Evolutionary conservation across 92 coral and sea anemone genomes (phyloP), one percentile per base, ranked within the genome.

Genomic region (Epizoanthus ramosus): DNA sequence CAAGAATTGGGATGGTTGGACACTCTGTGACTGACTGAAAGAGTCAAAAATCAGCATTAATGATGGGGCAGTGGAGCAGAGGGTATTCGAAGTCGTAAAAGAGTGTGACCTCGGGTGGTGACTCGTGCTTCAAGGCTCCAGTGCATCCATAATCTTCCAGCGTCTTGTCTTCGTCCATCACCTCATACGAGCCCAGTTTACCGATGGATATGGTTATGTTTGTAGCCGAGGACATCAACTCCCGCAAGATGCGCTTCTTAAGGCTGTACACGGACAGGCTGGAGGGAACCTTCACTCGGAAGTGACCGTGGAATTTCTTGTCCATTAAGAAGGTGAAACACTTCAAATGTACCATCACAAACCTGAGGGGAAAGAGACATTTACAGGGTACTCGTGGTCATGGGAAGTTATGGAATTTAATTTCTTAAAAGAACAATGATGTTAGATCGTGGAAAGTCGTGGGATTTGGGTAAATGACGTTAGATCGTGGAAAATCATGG

Each of bases 81-180:
- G 98, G 98, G 63, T 91, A 93, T 21, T 84, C 91, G 41, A 88
- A 93, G 66, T 91, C 98, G 57, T 93, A 93, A 19, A 89, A 81
- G 75, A 93, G 85, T 3, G 79, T 63, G 13, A 85, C 74, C 7
- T 84, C 71, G 41, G 90, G 81, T 0, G 91, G 90, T 13, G 80
- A 57, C 2, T 93, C 93, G 17, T 81, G 61, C 3, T 69, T 79
- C 66, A 66, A 45, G 41, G 86, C 83, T 52, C 98, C 98, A 56
- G 10, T 53, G 77, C 83, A 86, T 52, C 98, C 98, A 10, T 85
- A 89, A 9, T 93, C 88, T 19, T 61, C 75, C 6, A 93, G 88
- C 8, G 86, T 87, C 87, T 65, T 88, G 61, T 57, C 68, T 8
- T 73, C 63, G 9, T 77, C 88, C 72, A 93, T 87, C 31, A 60